These are phyloP conservation scores for Pyrgus malvae DNA, from an alignment of 2,888 invertebrate genomes.

Conservation along the genomic window DNA sequence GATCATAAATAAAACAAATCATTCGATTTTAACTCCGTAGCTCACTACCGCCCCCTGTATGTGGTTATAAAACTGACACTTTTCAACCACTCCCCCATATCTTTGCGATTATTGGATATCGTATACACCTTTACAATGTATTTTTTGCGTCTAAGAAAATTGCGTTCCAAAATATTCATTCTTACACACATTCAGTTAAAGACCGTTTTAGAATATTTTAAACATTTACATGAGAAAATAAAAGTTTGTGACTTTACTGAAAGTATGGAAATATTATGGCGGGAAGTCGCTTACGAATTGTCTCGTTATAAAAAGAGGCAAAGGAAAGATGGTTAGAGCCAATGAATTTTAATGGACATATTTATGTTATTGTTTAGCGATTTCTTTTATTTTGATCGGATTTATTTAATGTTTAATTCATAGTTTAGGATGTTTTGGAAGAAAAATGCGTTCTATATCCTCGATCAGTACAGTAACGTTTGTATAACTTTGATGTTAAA, in stretches of 20 bases:
- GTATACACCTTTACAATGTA: slow-evolving; percentile 38
- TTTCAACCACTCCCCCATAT: slow-evolving; percentile 56
- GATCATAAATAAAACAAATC: slow-evolving; percentile 38
- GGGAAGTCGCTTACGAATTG: slow-evolving; percentile 73
- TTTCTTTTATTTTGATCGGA: slow-evolving; percentile 45
- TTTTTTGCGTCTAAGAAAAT: slow-evolving; percentile 17
- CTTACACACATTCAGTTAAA: not conserved
- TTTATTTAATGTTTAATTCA: slow-evolving; percentile 26
- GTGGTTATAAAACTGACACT: slow-evolving; percentile 65
- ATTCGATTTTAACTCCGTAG: slow-evolving; percentile 48
- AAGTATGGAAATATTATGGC: slow-evolving; percentile 74
- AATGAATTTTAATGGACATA: slow-evolving; percentile 67
- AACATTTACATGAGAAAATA: not conserved
- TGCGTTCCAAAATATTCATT: not conserved
- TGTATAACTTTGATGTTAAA: not conserved
- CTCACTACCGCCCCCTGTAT: slow-evolving; percentile 46
- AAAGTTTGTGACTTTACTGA: slow-evolving; percentile 35
- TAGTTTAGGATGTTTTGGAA: slow-evolving; percentile 6
- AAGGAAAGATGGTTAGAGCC: slow-evolving; percentile 58
- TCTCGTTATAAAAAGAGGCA: slow-evolving; percentile 61
- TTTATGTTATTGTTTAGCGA: slow-evolving; percentile 30
- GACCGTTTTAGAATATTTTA: not conserved
- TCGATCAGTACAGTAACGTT: too few species aligned
- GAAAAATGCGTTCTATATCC: not conserved
- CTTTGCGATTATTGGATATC: slow-evolving; percentile 60